A percentile compares a stretch with the other conserved stretches of the same genome.
Conservation (phyloP, 2,888 invertebrate genomes). For the Cataglyphis altisquamis region DNA sequence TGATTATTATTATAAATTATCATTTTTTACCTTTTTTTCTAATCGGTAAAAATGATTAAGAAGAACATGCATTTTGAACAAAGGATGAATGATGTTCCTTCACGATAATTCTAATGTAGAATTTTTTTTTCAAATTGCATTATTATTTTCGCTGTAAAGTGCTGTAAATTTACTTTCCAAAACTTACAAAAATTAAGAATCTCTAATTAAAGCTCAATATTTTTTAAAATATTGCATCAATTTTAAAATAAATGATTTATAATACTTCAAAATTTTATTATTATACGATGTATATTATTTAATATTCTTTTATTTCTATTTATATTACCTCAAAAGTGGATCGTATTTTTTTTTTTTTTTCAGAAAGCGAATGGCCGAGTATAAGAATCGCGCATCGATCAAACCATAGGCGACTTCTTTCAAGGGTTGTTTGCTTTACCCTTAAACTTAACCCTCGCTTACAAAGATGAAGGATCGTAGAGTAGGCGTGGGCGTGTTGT, state of each 20-base stretch:
- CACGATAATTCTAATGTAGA: slow-evolving; percentile 5
- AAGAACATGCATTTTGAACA: background rate
- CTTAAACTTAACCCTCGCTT: slow-evolving; percentile 63
- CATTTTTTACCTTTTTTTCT: slow-evolving; percentile 16
- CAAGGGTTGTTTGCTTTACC: slow-evolving; percentile 60
- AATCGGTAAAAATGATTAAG: background rate
- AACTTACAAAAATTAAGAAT: background rate
- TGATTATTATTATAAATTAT: slow-evolving; percentile 11
- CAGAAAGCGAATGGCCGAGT: slow-evolving; percentile 22
- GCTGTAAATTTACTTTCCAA: background rate
- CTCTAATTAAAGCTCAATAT: background rate
- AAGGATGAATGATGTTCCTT: background rate
- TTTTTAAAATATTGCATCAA: background rate
- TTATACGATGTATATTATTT: background rate
- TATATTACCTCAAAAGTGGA: background rate
- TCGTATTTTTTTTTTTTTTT: slow-evolving; percentile 25
- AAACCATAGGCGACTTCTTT: slow-evolving; percentile 57
- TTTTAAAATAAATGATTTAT: background rate
- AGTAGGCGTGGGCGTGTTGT: slow-evolving; percentile 55
- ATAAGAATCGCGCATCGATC: slow-evolving; percentile 64
- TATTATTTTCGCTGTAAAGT: background rate
- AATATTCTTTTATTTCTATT: slow-evolving; percentile 7
- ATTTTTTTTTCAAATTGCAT: slow-evolving; percentile 15
- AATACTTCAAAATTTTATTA: background rate
- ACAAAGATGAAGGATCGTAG: slow-evolving; percentile 55